phyloP scores from a whole-genome alignment of 2,113 vertebrate species.

The Tyto alba region DNA sequence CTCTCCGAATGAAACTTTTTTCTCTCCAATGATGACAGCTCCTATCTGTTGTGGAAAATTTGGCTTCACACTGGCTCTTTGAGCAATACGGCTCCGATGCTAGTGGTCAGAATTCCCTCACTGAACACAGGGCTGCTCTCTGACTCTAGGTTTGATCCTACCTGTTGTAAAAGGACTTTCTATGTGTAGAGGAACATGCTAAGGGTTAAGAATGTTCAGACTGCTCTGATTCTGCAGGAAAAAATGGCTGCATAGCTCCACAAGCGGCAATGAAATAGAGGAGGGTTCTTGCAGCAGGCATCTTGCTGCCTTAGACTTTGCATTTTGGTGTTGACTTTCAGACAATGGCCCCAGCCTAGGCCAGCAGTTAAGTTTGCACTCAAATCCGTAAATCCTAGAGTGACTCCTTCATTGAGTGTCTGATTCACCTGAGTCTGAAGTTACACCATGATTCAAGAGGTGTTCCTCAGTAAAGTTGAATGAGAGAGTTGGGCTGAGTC shows the following conservation, averaged over 20 bases:
- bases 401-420: background rate
- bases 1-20: background rate
- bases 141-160: background rate
- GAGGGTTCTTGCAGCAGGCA: background rate
- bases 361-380: background rate
- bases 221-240: background rate
- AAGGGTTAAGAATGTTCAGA: background rate
- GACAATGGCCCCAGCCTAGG: background rate
- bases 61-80: background rate
- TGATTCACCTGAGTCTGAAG: background rate
- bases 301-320: background rate
- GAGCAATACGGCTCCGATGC: background rate
- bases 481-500: background rate
- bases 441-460: background rate
- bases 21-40: background rate
- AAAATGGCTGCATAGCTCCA: background rate
- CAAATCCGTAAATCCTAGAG: background rate
- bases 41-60: background rate
- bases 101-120: background rate
- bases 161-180: background rate
- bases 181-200: background rate
- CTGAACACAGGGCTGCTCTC: background rate
- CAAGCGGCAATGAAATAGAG: background rate
- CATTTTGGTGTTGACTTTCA: background rate
- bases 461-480: background rate